Conservation (phyloP, 2,888 invertebrate genomes). For the Cephus sareptanus region DNA sequence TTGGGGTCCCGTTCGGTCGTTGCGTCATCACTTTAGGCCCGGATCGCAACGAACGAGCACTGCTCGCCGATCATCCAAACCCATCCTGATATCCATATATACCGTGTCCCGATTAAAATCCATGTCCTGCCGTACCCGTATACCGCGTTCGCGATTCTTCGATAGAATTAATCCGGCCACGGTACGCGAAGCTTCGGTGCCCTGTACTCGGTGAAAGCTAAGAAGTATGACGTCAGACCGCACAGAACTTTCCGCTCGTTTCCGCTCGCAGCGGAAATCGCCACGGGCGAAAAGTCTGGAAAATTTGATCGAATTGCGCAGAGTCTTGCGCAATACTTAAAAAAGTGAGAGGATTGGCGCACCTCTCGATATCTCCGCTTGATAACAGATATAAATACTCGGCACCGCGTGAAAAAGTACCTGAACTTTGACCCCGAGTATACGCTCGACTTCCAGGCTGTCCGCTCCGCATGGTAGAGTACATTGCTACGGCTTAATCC, state of each 20-base stretch:
- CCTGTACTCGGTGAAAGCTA: neutral
- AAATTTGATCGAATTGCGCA: too few relatives aligned
- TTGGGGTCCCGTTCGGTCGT: slow-evolving; percentile 64
- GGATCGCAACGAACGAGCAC: slow-evolving; percentile 53
- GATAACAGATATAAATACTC: too few relatives aligned
- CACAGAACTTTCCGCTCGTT: too few relatives aligned
- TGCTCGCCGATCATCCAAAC: slow-evolving; percentile 1
- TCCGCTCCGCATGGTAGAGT: neutral
- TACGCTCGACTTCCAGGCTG: too few relatives aligned
- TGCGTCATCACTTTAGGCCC: slow-evolving; percentile 65
- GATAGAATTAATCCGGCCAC: neutral
- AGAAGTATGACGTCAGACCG: neutral
- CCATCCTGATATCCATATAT: neutral
- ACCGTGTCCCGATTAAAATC: neutral
- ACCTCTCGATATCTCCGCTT: too few relatives aligned
- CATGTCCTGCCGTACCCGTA: neutral
- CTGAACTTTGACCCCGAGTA: too few relatives aligned
- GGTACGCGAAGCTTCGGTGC: neutral
- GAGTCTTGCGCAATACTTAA: too few relatives aligned
- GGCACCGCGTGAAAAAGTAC: too few relatives aligned
- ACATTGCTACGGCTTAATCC: slow-evolving; percentile 41
- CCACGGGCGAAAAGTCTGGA: too few relatives aligned
- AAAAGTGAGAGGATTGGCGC: too few relatives aligned
- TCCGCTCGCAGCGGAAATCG: too few relatives aligned
- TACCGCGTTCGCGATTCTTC: neutral